Conservation (phyloP, 2,797 vertebrate genomes). For the Rhadinocentrus ornatus region DNA sequence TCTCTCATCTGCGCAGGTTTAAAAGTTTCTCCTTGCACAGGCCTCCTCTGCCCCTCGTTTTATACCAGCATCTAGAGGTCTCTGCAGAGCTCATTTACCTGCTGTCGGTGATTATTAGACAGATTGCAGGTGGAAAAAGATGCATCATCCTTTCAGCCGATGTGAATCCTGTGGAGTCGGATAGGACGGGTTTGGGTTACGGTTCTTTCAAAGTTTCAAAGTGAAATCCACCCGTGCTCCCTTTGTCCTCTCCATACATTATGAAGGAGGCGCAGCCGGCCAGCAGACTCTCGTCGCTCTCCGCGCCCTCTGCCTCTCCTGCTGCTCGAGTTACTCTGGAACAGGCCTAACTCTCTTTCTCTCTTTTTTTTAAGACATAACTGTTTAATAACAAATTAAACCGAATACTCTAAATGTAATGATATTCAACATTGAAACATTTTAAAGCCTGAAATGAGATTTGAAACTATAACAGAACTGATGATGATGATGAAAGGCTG, state of each 20-base stretch:
- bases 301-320: conserved; percentile 19
- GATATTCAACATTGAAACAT: background rate
- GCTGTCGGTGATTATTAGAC: conserved; percentile 81
- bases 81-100: conserved; percentile 71
- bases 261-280: conserved; percentile 81
- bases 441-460: background rate
- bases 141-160: conserved; percentile 76
- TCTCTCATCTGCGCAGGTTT: conserved; percentile 14
- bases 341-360: conserved; percentile 32
- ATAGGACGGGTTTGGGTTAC: conserved; percentile 74
- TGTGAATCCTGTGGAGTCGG: conserved; percentile 53
- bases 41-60: conserved; percentile 49
- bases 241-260: conserved; percentile 81
- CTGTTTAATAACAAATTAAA: background rate
- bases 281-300: conserved; percentile 51
- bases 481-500: background rate
- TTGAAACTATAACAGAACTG: background rate
- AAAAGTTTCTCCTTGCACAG: conserved; percentile 46
- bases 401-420: background rate
- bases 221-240: conserved; percentile 76
- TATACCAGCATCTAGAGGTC: conserved; percentile 51
- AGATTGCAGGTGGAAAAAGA: conserved; percentile 79
- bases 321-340: conserved; percentile 45
- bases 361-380: background rate
- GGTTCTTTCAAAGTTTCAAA: conserved; percentile 70